Evolutionary conservation across 2,888 invertebrate species (phyloP).

Genomic region (Apoda limacodes): DNA sequence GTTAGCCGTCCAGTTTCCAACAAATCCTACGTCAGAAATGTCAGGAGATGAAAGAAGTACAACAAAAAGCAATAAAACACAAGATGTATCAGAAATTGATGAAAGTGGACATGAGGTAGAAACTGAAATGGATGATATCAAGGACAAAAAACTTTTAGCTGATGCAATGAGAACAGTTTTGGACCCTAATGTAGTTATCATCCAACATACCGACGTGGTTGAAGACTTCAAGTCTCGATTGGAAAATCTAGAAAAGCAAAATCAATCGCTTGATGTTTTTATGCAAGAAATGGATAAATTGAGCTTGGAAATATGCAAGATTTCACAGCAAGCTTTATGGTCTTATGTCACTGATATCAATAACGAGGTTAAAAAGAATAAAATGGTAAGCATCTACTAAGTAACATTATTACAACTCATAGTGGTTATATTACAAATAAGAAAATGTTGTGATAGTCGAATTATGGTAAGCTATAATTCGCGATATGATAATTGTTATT

Average conservation of each 20-base stretch:
- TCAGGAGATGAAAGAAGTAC: conserved; percentile 46
- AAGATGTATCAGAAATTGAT: conserved; percentile 34
- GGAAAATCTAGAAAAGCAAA: conserved; percentile 40
- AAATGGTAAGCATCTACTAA: conserved; percentile 48
- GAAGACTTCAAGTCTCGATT: conserved; percentile 42
- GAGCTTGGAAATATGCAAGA: conserved; percentile 54
- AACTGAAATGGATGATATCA: conserved; percentile 41
- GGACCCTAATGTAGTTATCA: conserved; percentile 40
- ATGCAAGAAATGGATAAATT: conserved; percentile 57
- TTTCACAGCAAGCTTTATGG: conserved; percentile 55
- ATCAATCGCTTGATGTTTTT: conserved; percentile 41
- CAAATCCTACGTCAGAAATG: conserved; percentile 52
- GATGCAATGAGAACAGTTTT: conserved; percentile 52
- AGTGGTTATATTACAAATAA: too few species aligned
- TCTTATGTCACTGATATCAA: conserved; percentile 53
- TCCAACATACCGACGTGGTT: conserved; percentile 32
- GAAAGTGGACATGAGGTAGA: conserved; percentile 55
- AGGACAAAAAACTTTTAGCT: conserved; percentile 50
- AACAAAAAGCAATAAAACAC: conserved; percentile 38
- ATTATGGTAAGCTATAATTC: too few species aligned
- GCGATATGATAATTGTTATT: too few species aligned
- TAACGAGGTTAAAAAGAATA: conserved; percentile 48
- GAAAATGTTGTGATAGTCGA: too few species aligned
- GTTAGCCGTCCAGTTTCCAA: conserved; percentile 36
- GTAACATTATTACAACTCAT: too few species aligned